A percentile compares a stretch with the other conserved stretches of the same genome.
Evolutionary conservation across 2,797 vertebrate species (phyloP).

Genomic region (Peromyscus aztecus): DNA sequence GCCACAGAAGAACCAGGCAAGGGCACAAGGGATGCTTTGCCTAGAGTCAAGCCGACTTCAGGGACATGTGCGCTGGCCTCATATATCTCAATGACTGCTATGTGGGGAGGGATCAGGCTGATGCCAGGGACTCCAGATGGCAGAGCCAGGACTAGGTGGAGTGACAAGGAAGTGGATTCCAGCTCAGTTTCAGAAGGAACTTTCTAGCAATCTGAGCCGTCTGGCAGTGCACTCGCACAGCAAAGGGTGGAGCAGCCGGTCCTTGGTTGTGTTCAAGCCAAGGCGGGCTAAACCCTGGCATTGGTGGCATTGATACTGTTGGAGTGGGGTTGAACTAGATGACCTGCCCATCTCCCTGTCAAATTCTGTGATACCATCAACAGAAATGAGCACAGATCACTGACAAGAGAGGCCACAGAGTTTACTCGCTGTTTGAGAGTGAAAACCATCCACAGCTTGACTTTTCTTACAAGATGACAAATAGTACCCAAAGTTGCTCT

Average conservation of each 20-base stretch:
- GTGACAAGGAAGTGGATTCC: slow-evolving; percentile 76
- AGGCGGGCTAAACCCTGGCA: background rate
- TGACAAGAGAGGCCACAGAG: background rate
- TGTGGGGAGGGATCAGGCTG: slow-evolving; percentile 67
- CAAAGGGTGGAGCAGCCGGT: slow-evolving; percentile 48
- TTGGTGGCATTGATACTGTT: too few species aligned
- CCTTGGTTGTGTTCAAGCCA: slow-evolving; percentile 35
- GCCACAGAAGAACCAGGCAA: background rate
- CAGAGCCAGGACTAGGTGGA: slow-evolving; percentile 75
- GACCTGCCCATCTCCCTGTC: background rate
- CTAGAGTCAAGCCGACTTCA: slow-evolving; percentile 27
- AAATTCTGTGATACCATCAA: background rate
- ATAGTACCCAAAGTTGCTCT: background rate
- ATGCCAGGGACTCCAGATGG: slow-evolving; percentile 84
- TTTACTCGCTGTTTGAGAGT: background rate
- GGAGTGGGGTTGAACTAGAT: background rate
- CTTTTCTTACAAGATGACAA: background rate
- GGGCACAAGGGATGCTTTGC: background rate
- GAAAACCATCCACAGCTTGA: background rate
- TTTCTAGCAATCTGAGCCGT: slow-evolving; percentile 81
- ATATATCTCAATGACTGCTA: slow-evolving; percentile 72
- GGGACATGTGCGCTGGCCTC: slow-evolving; percentile 69
- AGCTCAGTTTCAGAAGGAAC: slow-evolving; percentile 77
- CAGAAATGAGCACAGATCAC: background rate
- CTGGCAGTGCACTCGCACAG: slow-evolving; percentile 63